phyloP scores from a whole-genome alignment of 1,140 invertebrate genomes.

The Apis laboriosa region DNA sequence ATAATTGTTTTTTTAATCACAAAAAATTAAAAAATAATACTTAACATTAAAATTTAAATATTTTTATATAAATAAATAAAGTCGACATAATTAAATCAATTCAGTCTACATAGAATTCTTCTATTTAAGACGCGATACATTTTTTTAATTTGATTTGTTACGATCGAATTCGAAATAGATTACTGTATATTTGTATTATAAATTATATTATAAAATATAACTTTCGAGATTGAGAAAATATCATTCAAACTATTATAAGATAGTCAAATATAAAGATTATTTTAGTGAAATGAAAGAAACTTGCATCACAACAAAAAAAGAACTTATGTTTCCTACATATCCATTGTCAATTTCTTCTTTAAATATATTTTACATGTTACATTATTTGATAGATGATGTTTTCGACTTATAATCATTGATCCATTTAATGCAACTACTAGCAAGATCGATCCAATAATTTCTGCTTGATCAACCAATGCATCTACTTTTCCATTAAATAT shows the following conservation, averaged over 20 bases:
- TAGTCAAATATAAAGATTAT: slow-evolving; percentile 66
- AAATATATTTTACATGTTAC: neutral
- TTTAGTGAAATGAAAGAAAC: slow-evolving; percentile 55
- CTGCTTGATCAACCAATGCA: neutral
- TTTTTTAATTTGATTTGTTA: slow-evolving; percentile 13
- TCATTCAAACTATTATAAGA: slow-evolving; percentile 72
- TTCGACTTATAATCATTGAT: slow-evolving; percentile 17
- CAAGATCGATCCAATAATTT: neutral
- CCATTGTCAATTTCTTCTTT: neutral
- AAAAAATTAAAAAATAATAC: too few species aligned
- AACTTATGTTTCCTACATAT: slow-evolving; percentile 24
- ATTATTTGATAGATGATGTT: slow-evolving; percentile 14
- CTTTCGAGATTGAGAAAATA: slow-evolving; percentile 49
- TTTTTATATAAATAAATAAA: too few species aligned
- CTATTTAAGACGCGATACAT: too few species aligned
- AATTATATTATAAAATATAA: slow-evolving; percentile 10
- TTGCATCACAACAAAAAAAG: slow-evolving; percentile 48
- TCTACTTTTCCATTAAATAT: neutral
- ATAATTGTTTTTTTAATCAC: too few species aligned
- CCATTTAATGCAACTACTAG: neutral
- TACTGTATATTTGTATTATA: neutral
- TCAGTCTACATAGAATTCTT: neutral
- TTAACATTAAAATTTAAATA: too few species aligned
- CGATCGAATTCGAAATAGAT: slow-evolving; percentile 8
- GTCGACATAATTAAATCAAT: neutral